Evolutionary conservation across 1,140 invertebrate species (phyloP), one percentile per base, ranked within the genome.

Genomic region (Heterodera carotae): DNA sequence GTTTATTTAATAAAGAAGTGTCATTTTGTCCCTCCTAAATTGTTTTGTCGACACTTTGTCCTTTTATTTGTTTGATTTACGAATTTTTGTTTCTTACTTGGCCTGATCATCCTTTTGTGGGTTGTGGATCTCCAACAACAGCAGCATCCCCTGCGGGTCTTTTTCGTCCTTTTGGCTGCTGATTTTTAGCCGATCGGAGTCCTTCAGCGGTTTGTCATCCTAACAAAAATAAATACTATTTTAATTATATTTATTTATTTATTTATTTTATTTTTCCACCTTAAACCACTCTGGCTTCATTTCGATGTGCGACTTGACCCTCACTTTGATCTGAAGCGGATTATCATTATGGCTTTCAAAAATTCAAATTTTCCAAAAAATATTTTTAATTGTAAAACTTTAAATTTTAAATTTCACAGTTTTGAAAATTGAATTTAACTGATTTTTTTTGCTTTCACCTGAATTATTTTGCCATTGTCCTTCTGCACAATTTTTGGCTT

Each of bases 401-500:
- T 1, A 66, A 66, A 66, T 12, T 15, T 25, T 5, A 10, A n/a
- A 10, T 18, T 66, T 7, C 1, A 2, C 10, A 66, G 22, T 66
- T 66, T 66, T 66, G 22, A 3, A 1, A 10, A 6, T 39, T 6
- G 10, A 39, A 39, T 39, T 39, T 39, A 39, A 39, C 4, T 6
- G 10, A 39, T 39, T 1, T 27, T 12, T 22, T 66, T 56, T 56
- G 53, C n/a, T n/a, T n/a, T n/a, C 29, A 66, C 62, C 62, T 66
- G 62, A 74, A 85, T 77, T 25, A 86, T 76, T 69, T 88, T 87
- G 43, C 85, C 85, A 34, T 78, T 80, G 71, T 87, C 85, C 76
- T 82, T 79, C 75, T 87, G 85, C 27, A 88, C 83, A 81, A 87
- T 87, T 78, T 87, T 86, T 53, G 85, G 85, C 69, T 87, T 87